A percentile compares a stretch with the other conserved stretches of the same genome.
Evolutionary conservation across 2,888 invertebrate genomes (phyloP).

Genomic region (Diadegma fenestrale): DNA sequence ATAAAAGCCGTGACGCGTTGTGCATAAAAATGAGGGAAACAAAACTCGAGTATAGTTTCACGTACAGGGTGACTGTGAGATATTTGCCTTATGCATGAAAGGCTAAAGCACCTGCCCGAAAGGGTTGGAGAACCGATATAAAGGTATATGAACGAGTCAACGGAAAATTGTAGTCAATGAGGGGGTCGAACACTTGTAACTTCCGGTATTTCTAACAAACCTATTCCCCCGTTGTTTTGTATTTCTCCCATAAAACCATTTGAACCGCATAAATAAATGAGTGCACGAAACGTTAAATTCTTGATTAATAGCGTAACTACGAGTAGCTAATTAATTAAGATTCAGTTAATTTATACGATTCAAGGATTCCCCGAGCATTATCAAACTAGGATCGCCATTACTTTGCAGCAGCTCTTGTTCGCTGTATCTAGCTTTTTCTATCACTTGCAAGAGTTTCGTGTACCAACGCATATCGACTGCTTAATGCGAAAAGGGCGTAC

Average conservation of each 20-base stretch:
- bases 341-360: conserved; percentile 62
- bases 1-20: conserved; percentile 70
- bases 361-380: conserved; percentile 62
- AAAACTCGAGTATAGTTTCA: conserved; percentile 56
- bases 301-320: conserved; percentile 52
- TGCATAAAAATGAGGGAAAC: conserved; percentile 10
- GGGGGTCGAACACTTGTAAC: conserved; percentile 64
- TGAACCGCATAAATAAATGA: not conserved
- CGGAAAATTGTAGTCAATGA: conserved; percentile 60
- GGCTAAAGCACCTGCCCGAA: conserved; percentile 63
- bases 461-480: conserved; percentile 3
- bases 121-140: conserved; percentile 54
- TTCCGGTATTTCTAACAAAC: conserved; percentile 51
- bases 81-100: conserved; percentile 22
- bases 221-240: conserved; percentile 12
- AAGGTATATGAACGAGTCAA: conserved; percentile 21
- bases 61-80: conserved; percentile 11
- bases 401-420: conserved; percentile 38
- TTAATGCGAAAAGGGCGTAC: not conserved
- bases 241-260: conserved; percentile 5
- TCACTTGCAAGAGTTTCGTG: conserved; percentile 17
- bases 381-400: conserved; percentile 60
- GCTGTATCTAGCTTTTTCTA: conserved; percentile 45
- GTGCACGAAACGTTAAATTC: conserved; percentile 45
- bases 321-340: conserved; percentile 60